Conservation (phyloP, 1,140 invertebrate genomes). For the Polypedilum vanderplanki region DNA sequence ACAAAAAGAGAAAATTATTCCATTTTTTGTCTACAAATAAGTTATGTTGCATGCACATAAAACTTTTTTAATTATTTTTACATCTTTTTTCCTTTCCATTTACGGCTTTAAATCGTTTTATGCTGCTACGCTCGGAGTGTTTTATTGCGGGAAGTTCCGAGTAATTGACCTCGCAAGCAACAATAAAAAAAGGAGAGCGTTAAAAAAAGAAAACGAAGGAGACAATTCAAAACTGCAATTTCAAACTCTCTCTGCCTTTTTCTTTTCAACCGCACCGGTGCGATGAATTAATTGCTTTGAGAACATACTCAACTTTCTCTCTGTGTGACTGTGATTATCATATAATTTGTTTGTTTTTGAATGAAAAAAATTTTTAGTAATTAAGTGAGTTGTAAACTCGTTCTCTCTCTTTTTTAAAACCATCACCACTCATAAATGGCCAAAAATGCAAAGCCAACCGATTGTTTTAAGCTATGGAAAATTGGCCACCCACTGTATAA, state of each 20-base stretch:
- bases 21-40: no score
- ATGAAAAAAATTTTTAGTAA: not conserved
- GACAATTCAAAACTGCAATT: not conserved
- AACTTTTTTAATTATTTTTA: slow-evolving; percentile 29
- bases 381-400: no score
- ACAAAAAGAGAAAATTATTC: no score
- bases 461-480: not conserved
- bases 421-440: no score
- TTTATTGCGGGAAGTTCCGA: slow-evolving; percentile 26
- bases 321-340: not conserved
- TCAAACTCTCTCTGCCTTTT: not conserved
- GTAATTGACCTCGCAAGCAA: slow-evolving; percentile 21
- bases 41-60: not conserved
- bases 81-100: slow-evolving; percentile 8
- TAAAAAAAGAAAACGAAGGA: no score
- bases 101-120: slow-evolving; percentile 24
- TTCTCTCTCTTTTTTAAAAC: no score
- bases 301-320: not conserved
- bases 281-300: not conserved
- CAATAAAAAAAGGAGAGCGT: not conserved
- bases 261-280: not conserved
- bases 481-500: not conserved
- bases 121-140: not conserved
- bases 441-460: not conserved
- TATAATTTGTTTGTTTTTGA: slow-evolving; percentile 1